phyloP scores from a whole-genome alignment of 2,797 vertebrate genomes.

The Mionectes olivaceus region DNA sequence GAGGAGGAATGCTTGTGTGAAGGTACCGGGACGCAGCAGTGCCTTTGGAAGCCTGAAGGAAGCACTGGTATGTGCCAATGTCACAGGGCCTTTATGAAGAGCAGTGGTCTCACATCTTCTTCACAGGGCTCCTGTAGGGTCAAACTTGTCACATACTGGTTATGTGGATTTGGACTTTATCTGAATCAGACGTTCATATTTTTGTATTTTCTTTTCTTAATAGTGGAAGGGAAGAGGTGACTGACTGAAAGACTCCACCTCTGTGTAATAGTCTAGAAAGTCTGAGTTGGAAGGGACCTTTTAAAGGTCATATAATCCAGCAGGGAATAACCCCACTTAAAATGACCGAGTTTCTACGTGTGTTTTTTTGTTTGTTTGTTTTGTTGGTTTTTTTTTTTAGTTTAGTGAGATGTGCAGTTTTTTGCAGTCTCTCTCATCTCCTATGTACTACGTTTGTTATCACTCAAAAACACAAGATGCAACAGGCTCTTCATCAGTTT shows the following conservation, averaged over 20 bases:
- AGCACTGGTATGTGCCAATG: accelerated
- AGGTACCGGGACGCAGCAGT: accelerated
- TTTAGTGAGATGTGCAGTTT: not conserved
- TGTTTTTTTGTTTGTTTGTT: not conserved
- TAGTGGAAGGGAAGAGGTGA: not conserved
- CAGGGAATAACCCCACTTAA: not conserved
- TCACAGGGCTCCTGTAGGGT: accelerated
- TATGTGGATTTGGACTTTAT: not conserved
- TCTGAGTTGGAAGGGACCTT: not conserved
- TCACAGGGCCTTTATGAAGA: accelerated
- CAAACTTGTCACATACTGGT: accelerated
- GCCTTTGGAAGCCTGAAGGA: not conserved
- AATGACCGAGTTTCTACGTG: not conserved
- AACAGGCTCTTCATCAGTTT: not conserved
- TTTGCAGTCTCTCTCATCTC: not conserved
- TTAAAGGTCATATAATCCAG: not conserved
- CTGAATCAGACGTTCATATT: accelerated
- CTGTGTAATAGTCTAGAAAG: not conserved
- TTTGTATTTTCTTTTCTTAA: not conserved
- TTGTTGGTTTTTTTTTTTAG: not conserved
- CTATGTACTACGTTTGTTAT: not conserved
- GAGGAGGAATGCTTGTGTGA: not conserved
- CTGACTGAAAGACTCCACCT: not conserved
- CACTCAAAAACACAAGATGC: not conserved
- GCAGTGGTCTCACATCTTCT: accelerated